phyloP scores from a whole-genome alignment of 1,140 invertebrate species.

The Mya arenaria region DNA sequence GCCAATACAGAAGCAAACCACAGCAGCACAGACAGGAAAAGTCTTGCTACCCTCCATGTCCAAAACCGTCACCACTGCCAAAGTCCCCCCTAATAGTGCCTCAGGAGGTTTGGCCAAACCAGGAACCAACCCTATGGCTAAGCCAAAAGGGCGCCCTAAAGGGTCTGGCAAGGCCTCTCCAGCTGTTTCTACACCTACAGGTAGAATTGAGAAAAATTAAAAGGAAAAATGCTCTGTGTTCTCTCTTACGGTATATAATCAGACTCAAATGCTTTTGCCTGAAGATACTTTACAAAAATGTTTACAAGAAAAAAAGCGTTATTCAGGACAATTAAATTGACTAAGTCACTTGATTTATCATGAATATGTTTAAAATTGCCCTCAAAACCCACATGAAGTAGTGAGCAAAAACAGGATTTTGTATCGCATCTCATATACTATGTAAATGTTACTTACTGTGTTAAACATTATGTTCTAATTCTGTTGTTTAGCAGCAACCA shows the following conservation, averaged over 20 bases:
- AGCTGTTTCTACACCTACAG: conserved; percentile 16
- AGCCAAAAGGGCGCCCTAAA: conserved; percentile 47
- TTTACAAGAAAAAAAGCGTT: too few species aligned
- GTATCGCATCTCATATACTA: too few species aligned
- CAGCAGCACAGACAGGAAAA: conserved; percentile 56
- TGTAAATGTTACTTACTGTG: background rate
- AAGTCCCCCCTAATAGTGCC: conserved; percentile 66
- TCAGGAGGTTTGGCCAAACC: conserved; percentile 46
- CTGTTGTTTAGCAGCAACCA: conserved; percentile 75
- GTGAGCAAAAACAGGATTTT: too few species aligned
- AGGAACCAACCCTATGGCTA: conserved; percentile 42
- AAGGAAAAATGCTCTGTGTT: too few species aligned
- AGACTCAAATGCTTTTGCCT: too few species aligned
- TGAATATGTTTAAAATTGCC: too few species aligned
- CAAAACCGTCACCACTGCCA: conserved; percentile 61
- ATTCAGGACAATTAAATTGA: too few species aligned
- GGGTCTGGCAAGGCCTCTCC: conserved; percentile 49
- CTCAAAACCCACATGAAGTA: too few species aligned
- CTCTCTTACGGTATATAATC: too few species aligned
- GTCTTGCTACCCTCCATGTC: conserved; percentile 66
- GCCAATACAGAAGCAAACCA: conserved; percentile 54
- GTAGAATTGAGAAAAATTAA: too few species aligned
- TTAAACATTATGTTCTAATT: conserved; percentile 73
- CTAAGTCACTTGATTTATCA: too few species aligned
- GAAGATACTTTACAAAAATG: too few species aligned